These are phyloP conservation scores for Alaudala cheleensis DNA, from an alignment of 2,113 vertebrate genomes.

Conservation along the genomic window DNA sequence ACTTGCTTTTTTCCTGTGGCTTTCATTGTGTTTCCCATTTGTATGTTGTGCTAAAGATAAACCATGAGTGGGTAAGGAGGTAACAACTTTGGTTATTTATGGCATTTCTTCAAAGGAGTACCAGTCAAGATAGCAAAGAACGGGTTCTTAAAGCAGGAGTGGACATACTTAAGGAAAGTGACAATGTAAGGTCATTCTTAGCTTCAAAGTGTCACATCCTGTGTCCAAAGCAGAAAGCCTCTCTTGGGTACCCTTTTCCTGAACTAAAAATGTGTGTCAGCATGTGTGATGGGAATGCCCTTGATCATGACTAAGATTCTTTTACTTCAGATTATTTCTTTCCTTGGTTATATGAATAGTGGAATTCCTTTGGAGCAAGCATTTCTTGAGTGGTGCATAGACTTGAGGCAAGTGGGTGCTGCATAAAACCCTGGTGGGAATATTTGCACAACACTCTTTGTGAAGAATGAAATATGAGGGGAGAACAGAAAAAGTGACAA, in stretches of 20 bases:
- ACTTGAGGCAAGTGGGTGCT: background rate
- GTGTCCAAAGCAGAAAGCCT: background rate
- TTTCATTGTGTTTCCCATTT: background rate
- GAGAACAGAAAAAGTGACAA: background rate
- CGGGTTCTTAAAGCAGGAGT: background rate
- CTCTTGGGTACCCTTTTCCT: background rate
- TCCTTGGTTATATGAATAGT: background rate
- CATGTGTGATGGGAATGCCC: background rate
- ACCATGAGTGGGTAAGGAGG: background rate
- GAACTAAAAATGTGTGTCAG: background rate
- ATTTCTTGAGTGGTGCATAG: background rate
- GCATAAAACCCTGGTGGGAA: background rate
- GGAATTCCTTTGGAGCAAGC: background rate
- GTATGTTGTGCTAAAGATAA: background rate
- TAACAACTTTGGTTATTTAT: background rate
- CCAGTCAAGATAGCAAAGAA: background rate
- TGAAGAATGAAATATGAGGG: background rate
- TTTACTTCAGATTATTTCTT: background rate
- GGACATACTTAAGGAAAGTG: background rate
- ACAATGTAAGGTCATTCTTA: background rate
- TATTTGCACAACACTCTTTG: background rate
- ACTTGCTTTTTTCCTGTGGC: background rate
- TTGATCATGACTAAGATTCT: background rate
- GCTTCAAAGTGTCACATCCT: background rate
- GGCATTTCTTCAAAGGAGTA: background rate